phyloP scores from a whole-genome alignment of 1,140 invertebrate genomes.

The Neodiprion fabricii region DNA sequence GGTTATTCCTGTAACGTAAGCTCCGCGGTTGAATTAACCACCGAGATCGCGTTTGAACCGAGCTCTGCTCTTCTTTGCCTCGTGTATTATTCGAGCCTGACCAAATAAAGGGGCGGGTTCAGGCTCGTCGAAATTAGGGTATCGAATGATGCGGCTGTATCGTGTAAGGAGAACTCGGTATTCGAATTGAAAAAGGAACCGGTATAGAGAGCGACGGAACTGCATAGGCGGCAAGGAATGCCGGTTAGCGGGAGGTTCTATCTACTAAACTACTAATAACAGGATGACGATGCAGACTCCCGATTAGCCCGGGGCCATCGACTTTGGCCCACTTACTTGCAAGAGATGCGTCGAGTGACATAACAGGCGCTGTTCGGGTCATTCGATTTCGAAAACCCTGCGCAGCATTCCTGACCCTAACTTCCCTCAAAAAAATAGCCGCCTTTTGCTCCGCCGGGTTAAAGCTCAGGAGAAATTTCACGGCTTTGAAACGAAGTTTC shows the following conservation, averaged over 20 bases:
- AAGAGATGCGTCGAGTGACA: neutral
- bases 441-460: no score
- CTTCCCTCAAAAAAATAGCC: no score
- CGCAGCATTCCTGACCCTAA: neutral
- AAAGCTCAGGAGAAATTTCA: no score
- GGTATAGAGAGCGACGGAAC: neutral
- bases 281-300: neutral
- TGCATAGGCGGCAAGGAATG: neutral
- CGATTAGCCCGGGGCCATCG: neutral
- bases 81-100: neutral
- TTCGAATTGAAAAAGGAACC: neutral
- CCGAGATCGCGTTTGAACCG: no score
- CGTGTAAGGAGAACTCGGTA: neutral
- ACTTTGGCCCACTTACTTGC: neutral
- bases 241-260: neutral
- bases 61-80: neutral
- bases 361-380: neutral
- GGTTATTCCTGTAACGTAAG: neutral
- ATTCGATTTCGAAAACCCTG: neutral
- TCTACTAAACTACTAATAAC: neutral
- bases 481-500: no score
- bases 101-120: neutral
- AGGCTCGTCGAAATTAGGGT: neutral
- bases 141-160: neutral
- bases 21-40: neutral